Evolutionary conservation across 1,140 invertebrate genomes (phyloP), one percentile per base, ranked within the genome.

Genomic region (Diprion similis): DNA sequence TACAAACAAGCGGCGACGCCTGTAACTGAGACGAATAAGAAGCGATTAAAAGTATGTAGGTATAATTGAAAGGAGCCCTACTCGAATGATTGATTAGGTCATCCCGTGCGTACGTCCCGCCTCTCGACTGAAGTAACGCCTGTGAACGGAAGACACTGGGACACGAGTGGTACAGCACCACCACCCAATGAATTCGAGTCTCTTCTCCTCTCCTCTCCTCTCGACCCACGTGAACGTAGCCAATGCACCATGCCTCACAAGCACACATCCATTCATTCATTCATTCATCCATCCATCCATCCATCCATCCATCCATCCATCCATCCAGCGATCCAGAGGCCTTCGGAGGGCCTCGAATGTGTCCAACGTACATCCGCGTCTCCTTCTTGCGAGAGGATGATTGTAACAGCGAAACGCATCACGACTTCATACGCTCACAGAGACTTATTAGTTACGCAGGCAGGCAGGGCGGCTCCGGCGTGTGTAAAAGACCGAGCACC

Each of bases 401-500:
- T 59, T 15, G 51, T 15, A 17, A 15, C 51, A 17, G 9, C 11
- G 51, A 59, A 59, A 17, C n/a, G 51, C n/a, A n/a, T n/a, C 10
- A 9, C n/a, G 51, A 17, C n/a, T 59, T 59, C 0, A 59, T 59
- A 59, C 24, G n/a, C 4, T 8, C n/a, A 17, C n/a, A 13, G 51
- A 9, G 11, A 59, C 51, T 13, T 59, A 37, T 59, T 37, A 37
- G 51, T 17, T 8, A n/a, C n/a, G n/a, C n/a, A n/a, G 11, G 0
- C 9, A 59, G 6, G 51, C 51, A 8, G n/a, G 51, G 11, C 51
- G n/a, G 51, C 51, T 37, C 24, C 11, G n/a, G 9, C n/a, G 51
- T 9, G 51, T 59, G n/a, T 59, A 68, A 70, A 71, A 65, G 37
- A 46, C 19, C 17, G 46, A 51, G 67, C 66, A 72, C 47, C 18